Evolutionary conservation across 1,140 invertebrate species (phyloP).

Genomic region (Aleiodes sp.): DNA sequence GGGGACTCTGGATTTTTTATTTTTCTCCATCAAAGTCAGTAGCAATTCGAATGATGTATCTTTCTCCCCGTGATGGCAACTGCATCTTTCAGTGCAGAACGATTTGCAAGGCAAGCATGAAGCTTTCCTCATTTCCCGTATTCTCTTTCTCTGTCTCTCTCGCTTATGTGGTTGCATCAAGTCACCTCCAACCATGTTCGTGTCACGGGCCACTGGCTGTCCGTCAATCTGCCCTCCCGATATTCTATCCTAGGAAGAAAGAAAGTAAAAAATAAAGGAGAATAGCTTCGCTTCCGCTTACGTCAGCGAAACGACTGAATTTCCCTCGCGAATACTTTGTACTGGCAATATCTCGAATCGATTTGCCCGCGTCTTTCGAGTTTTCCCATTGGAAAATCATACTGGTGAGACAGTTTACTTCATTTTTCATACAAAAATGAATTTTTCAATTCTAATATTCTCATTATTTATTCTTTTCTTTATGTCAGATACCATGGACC

Average conservation of each 20-base stretch:
- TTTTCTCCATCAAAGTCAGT: too few relatives aligned
- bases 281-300: conserved; percentile 31
- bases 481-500: too few relatives aligned
- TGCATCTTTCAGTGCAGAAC: neutral
- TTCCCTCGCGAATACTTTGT: conserved; percentile 36
- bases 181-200: conserved; percentile 21
- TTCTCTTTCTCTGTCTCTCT: too few relatives aligned
- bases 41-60: too few relatives aligned
- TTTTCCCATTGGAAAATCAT: conserved; percentile 21
- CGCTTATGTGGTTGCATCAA: too few relatives aligned
- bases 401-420: conserved; percentile 24
- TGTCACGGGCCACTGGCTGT: conserved; percentile 59
- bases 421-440: conserved; percentile 24
- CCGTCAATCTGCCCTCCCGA: conserved; percentile 55
- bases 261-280: neutral
- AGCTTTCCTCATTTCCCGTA: too few relatives aligned
- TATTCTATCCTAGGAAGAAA: conserved; percentile 29
- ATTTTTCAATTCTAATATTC: neutral
- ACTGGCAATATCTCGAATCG: conserved; percentile 35
- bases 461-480: neutral
- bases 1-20: too few relatives aligned
- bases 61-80: too few relatives aligned
- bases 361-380: conserved; percentile 29
- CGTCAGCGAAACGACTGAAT: conserved; percentile 37
- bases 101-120: conserved; percentile 31